Evolutionary conservation across 1,140 invertebrate species (phyloP).

Genomic region (Hormaphis cornu): DNA sequence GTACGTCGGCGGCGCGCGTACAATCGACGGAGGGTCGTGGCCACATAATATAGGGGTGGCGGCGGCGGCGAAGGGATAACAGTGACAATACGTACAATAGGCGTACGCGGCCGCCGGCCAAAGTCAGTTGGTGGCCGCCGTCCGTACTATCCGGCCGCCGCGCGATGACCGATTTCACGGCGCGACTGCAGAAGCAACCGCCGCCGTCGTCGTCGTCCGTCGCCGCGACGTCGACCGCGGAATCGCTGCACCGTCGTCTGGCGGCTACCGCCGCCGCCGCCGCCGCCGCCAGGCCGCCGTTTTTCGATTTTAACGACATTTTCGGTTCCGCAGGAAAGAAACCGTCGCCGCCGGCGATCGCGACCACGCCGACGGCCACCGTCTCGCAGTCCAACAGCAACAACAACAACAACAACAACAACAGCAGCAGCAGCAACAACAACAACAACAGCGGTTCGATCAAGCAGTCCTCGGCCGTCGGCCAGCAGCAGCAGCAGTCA

Average conservation of each 20-base stretch:
- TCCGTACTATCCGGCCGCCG: background rate
- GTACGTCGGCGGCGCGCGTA: too few relatives aligned
- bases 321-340: constrained; percentile 10
- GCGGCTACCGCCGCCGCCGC: background rate
- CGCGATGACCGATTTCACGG: constrained; percentile 7
- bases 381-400: background rate
- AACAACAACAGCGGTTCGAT: background rate
- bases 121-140: background rate
- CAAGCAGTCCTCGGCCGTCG: background rate
- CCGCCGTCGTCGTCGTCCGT: background rate
- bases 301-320: constrained; percentile 30
- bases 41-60: background rate
- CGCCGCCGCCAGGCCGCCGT: background rate
- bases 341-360: background rate
- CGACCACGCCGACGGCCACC: background rate
- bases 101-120: background rate
- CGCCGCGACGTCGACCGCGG: background rate
- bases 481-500: background rate
- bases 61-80: background rate
- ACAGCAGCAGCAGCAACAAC: background rate
- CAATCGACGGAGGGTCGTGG: background rate
- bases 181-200: background rate
- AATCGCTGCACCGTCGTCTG: too few relatives aligned
- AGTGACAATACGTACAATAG: too few relatives aligned
- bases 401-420: constrained; percentile 11